These are phyloP conservation scores for Orius laevigatus DNA, from an alignment of 1,140 invertebrate genomes.

Conservation along the genomic window DNA sequence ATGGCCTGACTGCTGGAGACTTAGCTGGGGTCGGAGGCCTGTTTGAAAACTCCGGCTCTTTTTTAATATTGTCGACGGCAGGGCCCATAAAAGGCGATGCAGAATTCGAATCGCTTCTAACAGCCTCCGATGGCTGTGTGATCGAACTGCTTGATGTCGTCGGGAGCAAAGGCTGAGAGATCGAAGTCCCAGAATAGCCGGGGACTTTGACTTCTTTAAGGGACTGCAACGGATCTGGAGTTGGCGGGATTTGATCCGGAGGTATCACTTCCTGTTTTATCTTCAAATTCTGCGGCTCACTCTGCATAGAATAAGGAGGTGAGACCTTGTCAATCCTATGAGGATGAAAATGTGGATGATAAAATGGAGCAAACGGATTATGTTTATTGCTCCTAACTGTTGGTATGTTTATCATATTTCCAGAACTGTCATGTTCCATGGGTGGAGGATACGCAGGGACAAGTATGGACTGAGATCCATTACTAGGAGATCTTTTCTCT, in stretches of 20 bases:
- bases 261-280: conserved; percentile 53
- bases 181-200: conserved; percentile 35
- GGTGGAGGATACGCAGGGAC: conserved; percentile 15
- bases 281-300: conserved; percentile 59
- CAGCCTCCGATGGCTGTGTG: conserved; percentile 9
- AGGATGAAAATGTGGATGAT: conserved; percentile 22
- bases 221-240: conserved; percentile 54
- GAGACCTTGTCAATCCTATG: conserved; percentile 20
- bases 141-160: conserved; percentile 19
- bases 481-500: conserved; percentile 14
- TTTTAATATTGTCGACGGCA: conserved; percentile 52
- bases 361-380: conserved; percentile 18
- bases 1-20: conserved; percentile 27
- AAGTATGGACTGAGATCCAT: conserved; percentile 15
- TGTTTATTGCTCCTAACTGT: conserved; percentile 15
- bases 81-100: conserved; percentile 17
- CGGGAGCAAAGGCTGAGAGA: conserved; percentile 23
- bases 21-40: conserved; percentile 28
- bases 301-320: conserved; percentile 21
- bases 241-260: conserved; percentile 33
- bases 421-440: conserved; percentile 18
- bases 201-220: conserved; percentile 66
- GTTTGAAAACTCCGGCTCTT: conserved; percentile 42
- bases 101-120: conserved; percentile 13
- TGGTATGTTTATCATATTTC: conserved; percentile 19